A percentile compares a stretch with the other conserved stretches of the same genome.
Conservation (phyloP, 1,140 invertebrate species). For the Cephus cinctus region DNA sequence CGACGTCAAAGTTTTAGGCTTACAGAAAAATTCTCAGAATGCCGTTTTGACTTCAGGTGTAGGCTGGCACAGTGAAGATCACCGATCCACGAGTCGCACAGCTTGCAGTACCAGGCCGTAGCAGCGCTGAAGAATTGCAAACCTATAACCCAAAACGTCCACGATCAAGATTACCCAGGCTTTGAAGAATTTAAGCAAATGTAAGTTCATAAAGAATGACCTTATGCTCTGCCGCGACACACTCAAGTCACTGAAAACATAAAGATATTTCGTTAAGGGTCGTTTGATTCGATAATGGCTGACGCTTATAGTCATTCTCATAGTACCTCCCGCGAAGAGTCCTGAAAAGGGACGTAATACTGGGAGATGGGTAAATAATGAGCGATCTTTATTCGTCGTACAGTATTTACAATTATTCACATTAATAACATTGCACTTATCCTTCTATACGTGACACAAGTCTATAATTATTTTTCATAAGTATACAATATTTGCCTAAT, state of each 20-base stretch:
- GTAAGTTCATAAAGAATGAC: slow-evolving; percentile 48
- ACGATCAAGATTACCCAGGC: slow-evolving; percentile 26
- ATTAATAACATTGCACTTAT: too few relatives aligned
- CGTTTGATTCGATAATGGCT: slow-evolving; percentile 18
- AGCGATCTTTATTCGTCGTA: background rate
- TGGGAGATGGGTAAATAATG: too few relatives aligned
- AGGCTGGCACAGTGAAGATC: slow-evolving; percentile 82
- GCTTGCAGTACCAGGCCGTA: slow-evolving; percentile 85
- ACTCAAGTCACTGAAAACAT: slow-evolving; percentile 46
- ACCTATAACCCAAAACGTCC: slow-evolving; percentile 59
- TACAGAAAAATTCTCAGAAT: slow-evolving; percentile 78
- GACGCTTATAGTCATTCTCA: background rate
- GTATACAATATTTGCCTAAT: slow-evolving; percentile 15
- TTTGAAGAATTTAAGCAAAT: slow-evolving; percentile 29
- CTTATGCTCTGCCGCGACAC: slow-evolving; percentile 47
- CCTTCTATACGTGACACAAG: background rate
- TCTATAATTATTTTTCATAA: background rate
- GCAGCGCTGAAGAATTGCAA: slow-evolving; percentile 83
- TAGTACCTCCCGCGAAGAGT: background rate
- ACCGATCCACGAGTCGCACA: slow-evolving; percentile 83
- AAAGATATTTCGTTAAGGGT: slow-evolving; percentile 42
- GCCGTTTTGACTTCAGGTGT: slow-evolving; percentile 75
- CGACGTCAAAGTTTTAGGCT: slow-evolving; percentile 42
- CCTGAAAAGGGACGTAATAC: slow-evolving; percentile 6
- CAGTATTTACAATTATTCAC: slow-evolving; percentile 3